phyloP scores from a whole-genome alignment of 2,888 invertebrate genomes.

The Pachycephus smyrnensis region DNA sequence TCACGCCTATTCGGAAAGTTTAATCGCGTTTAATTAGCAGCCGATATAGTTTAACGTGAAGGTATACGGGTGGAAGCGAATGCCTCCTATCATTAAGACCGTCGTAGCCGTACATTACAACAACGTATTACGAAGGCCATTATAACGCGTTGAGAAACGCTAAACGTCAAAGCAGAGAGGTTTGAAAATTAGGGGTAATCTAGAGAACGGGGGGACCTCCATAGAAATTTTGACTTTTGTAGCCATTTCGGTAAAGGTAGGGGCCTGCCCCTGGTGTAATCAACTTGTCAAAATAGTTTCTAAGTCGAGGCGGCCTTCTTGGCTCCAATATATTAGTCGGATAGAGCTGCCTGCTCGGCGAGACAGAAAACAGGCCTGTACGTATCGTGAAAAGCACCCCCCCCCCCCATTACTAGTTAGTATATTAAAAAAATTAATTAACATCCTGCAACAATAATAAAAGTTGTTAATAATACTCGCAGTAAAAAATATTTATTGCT shows the following conservation, averaged over 20 bases:
- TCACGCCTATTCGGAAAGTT: not conserved
- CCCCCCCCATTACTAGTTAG: not conserved
- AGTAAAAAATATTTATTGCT: not conserved
- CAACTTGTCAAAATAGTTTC: constrained; percentile 49
- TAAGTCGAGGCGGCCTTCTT: constrained; percentile 26
- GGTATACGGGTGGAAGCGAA: not conserved
- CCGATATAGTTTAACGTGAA: not conserved
- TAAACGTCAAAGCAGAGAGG: constrained; percentile 16
- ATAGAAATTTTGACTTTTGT: constrained; percentile 34
- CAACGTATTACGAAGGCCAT: constrained; percentile 27
- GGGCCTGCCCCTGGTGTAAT: constrained; percentile 34
- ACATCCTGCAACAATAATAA: not conserved
- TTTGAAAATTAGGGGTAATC: constrained; percentile 22
- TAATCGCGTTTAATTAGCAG: constrained; percentile 2
- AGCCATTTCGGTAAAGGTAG: constrained; percentile 28
- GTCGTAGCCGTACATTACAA: not conserved
- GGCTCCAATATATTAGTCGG: constrained; percentile 30
- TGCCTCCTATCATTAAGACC: constrained; percentile 1
- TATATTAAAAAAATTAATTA: not conserved
- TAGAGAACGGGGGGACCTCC: constrained; percentile 14
- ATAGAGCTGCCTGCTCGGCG: constrained; percentile 25
- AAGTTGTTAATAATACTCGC: not conserved
- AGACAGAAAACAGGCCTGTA: constrained; percentile 8
- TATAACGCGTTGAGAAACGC: constrained; percentile 30
- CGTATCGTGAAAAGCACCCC: not conserved